Base-by-base conservation (phyloP, 2,797 vertebrate species). In the Arctocebus calabarensis region DNA sequence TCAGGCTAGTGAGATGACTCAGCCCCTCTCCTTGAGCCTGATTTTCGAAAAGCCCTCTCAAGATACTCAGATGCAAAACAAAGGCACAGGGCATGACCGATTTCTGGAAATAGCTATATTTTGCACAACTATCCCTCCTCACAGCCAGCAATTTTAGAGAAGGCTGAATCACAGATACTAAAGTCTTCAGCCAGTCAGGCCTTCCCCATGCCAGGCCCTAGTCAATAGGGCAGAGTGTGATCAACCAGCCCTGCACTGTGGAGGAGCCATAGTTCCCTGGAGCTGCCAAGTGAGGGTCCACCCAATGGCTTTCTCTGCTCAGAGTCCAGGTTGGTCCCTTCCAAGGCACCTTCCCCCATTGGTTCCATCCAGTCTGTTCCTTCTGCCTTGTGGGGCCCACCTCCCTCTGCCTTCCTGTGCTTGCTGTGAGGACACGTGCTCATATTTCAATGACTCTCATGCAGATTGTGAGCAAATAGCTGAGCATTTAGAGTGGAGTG, bases 101-200 rank as follows among this genome's bases (percentile, higher is more conserved):
- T 95, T 97, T 96, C 92, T 94, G 85, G 94, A 92, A 90, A 89
- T 19, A 43, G 20, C 20, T 92, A 57, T 68, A n/a, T 68, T 90
- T 83, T 88, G 34, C 27, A 40, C 52, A 82, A 37, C 29, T 78
- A 9, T 91, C 52, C 55, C 32, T 94, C 78, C 16, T 3, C 4
- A 89, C 52, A 78, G 34, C 29, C 43, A 52, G 48, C 14, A 32
- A 17, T 90, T 95, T 96, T 68, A 77, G 52, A 88, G 64, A 91
- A 75, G 11, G 1, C 22, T 29, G 43, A 93, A 45, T 93, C 57
- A 94, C 74, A 91, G 88, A 57, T 27, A 43, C 16, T 40, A 45
- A 94, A 70, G 59, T 27, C n/a, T n/a, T 59, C 40, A 45, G 27
- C 17, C 70, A 68, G 48, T 59, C 64, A 37, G 22, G 16, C 48